Base-by-base conservation (phyloP, 2,888 invertebrate genomes). In the Athripsodes cinereus region DNA sequence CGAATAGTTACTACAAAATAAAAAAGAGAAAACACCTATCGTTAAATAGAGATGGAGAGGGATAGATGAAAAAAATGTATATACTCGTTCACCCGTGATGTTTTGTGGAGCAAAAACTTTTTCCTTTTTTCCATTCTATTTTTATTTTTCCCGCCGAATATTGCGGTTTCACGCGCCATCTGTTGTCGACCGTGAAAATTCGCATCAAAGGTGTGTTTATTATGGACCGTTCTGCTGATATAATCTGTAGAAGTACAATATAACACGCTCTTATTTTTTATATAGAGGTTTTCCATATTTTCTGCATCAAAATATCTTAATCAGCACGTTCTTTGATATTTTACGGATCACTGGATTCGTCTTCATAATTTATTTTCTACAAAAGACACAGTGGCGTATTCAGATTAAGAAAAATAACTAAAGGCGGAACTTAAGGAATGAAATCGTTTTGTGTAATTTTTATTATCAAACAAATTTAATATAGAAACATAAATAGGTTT, bases 141-240 rank as follows among this genome's bases (percentile, higher is more conserved):
- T 40, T 8, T 40, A 8, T 40, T 40, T 40, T 8, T 40, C 13
- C 16, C 13, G 40, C 40, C 16, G 16, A 40, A 26, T n/a, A 40
- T 40, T 40, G 40, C 16, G 40, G 40, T 40, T 40, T 40, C 16
- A n/a, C 40, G 13, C 8, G 16, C 16, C 40, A 40, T 40, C 40
- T 40, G 40, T 40, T 40, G 40, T 40, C 40, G 40, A 40, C 40
- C 40, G 13, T 40, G 40, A 40, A 40, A 40, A 40, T 40, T 40
- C 40, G 40, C 40, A 40, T 3, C 40, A 40, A 40, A 40, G 16
- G 40, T 40, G n/a, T n/a, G 40, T 40, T 40, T 40, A 40, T 40
- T 40, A 40, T n/a, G 2, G 13, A 16, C 40, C 2, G 13, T 16
- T 8, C 40, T 8, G 8, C 6, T 31, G 11, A 40, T 8, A 40